Conservation (phyloP, 2,888 invertebrate species). For the Crocallis elinguaria region DNA sequence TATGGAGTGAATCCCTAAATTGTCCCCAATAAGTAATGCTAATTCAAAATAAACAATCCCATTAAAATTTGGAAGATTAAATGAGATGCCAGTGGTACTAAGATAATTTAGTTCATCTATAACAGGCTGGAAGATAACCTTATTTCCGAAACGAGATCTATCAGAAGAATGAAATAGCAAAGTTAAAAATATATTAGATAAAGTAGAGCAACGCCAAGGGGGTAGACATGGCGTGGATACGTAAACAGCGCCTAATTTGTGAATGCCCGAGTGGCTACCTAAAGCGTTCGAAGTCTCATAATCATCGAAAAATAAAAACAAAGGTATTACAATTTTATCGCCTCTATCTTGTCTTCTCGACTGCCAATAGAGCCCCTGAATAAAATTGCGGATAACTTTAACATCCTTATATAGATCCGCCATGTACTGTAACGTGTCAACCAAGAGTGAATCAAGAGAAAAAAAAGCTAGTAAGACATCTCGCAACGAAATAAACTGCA, state of each 20-base stretch:
- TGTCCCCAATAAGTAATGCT: neutral
- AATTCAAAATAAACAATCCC: neutral
- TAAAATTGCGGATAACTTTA: neutral
- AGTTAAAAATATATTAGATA: neutral
- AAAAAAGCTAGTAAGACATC: neutral
- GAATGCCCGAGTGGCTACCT: neutral
- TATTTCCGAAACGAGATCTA: neutral
- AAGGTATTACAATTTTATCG: neutral
- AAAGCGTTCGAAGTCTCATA: neutral
- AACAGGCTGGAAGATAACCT: neutral
- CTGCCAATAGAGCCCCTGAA: neutral
- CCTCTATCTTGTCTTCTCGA: neutral
- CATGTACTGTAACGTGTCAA: neutral
- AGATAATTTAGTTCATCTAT: neutral
- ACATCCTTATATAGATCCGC: neutral
- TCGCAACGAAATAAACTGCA: neutral
- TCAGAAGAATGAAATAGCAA: neutral
- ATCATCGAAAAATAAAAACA: neutral
- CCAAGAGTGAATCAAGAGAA: neutral
- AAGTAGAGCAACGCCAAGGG: neutral
- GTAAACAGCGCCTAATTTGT: neutral
- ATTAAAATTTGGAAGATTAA: neutral
- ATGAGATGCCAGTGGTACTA: neutral
- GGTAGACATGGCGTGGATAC: neutral
- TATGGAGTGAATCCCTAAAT: slow-evolving; percentile 1